Conservation (phyloP, 2,888 invertebrate genomes). For the Hesperia comma region DNA sequence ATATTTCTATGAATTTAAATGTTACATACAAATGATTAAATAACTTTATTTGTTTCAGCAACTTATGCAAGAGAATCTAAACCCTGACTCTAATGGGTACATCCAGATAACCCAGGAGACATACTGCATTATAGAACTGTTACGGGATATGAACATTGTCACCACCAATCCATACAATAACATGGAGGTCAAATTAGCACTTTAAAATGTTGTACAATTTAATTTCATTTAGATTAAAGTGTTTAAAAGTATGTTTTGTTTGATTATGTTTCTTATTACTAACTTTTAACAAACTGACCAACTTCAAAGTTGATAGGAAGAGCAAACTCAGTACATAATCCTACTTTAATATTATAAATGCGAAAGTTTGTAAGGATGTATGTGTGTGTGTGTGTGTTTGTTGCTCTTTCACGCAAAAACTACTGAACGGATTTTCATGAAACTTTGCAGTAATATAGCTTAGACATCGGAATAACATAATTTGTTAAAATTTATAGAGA, state of each 20-base stretch:
- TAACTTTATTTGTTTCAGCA: slow-evolving; percentile 54
- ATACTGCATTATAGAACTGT: slow-evolving; percentile 54
- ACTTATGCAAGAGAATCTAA: slow-evolving; percentile 59
- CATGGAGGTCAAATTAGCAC: slow-evolving; percentile 65
- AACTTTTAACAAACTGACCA: no score
- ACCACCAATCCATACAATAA: slow-evolving; percentile 68
- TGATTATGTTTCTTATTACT: not conserved
- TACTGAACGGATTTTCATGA: no score
- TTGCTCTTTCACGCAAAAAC: no score
- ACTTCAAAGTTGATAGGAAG: no score
- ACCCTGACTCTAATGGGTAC: slow-evolving; percentile 59
- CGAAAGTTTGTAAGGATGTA: no score
- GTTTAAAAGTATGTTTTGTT: not conserved
- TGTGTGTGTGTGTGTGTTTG: no score
- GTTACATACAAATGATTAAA: not conserved
- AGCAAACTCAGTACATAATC: no score
- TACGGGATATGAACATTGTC: slow-evolving; percentile 67
- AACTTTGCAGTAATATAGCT: no score
- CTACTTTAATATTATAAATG: no score
- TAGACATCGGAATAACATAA: no score
- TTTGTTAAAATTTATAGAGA: no score
- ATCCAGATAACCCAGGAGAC: slow-evolving; percentile 61
- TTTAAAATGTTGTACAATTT: slow-evolving; percentile 1
- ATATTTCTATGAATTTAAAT: no score
- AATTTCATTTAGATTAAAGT: not conserved